Percentiles rank a stretch among this genome's conserved stretches.
Evolutionary conservation across 2,113 vertebrate genomes (phyloP).

Genomic region (Bubo scandiacus): DNA sequence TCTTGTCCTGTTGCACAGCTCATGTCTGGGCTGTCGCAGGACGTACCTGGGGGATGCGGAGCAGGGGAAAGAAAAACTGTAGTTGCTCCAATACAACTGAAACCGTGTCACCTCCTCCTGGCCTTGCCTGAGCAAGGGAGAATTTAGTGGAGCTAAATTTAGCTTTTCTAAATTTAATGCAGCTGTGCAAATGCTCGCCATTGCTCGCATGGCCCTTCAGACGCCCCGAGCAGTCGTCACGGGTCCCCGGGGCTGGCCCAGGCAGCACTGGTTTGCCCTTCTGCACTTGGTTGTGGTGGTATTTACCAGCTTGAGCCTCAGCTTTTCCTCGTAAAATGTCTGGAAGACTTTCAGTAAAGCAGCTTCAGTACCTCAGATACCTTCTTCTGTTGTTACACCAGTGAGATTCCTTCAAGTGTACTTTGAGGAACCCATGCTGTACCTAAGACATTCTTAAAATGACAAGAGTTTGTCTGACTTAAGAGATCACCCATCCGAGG

Average conservation of each 20-base stretch:
- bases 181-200: background rate
- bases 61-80: background rate
- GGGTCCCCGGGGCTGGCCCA: background rate
- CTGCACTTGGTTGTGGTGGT: accelerated
- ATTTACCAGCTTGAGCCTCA: background rate
- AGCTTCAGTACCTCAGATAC: accelerated
- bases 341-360: accelerated
- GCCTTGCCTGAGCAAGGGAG: background rate
- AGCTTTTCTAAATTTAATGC: background rate
- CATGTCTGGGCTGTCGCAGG: accelerated
- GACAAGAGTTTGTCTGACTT: background rate
- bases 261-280: background rate
- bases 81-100: accelerated
- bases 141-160: background rate
- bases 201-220: accelerated
- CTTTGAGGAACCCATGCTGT: background rate
- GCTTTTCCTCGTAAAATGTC: background rate
- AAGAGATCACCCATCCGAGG: background rate
- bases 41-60: background rate
- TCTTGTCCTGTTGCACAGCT: background rate
- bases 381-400: background rate
- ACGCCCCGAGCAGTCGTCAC: accelerated
- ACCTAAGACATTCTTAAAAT: background rate
- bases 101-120: background rate
- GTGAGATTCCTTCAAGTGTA: background rate